Conservation (phyloP, 2,797 vertebrate genomes). For the Pelodytes ibericus region DNA sequence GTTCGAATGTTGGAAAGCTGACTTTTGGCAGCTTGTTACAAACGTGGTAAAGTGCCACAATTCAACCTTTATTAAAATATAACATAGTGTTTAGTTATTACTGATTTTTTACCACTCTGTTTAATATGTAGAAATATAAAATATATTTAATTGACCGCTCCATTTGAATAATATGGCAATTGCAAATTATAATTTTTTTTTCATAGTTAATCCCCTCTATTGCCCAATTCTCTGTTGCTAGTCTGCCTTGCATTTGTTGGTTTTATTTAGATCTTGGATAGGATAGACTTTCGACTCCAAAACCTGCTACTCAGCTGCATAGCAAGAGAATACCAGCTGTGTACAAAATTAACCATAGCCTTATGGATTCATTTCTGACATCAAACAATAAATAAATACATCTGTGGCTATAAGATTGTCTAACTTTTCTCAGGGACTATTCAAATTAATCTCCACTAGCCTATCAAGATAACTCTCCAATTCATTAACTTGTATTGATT, state of each 20-base stretch:
- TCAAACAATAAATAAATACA: slow-evolving; percentile 2
- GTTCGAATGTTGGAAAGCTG: no score
- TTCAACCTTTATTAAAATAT: no score
- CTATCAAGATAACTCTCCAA: slow-evolving; percentile 34
- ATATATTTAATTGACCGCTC: no score
- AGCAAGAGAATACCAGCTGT: slow-evolving; percentile 42
- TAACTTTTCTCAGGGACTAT: slow-evolving; percentile 16
- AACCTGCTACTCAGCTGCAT: slow-evolving; percentile 46
- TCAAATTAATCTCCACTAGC: slow-evolving; percentile 25
- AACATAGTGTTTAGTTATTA: no score
- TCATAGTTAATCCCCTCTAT: no score
- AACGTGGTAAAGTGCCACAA: no score
- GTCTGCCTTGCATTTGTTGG: slow-evolving; percentile 42
- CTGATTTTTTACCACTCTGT: no score
- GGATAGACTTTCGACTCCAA: slow-evolving; percentile 44
- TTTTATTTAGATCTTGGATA: slow-evolving; percentile 20
- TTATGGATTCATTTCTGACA: slow-evolving; percentile 25
- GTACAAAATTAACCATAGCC: slow-evolving; percentile 45
- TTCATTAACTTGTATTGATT: slow-evolving; percentile 50
- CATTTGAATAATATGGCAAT: no score
- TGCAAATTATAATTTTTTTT: no score
- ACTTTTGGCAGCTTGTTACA: no score
- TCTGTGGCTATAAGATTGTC: slow-evolving; percentile 14
- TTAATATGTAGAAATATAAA: no score
- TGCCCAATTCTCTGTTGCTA: slow-evolving; percentile 13